Conservation (phyloP, 2,888 invertebrate genomes). For the Lithosia quadra region DNA sequence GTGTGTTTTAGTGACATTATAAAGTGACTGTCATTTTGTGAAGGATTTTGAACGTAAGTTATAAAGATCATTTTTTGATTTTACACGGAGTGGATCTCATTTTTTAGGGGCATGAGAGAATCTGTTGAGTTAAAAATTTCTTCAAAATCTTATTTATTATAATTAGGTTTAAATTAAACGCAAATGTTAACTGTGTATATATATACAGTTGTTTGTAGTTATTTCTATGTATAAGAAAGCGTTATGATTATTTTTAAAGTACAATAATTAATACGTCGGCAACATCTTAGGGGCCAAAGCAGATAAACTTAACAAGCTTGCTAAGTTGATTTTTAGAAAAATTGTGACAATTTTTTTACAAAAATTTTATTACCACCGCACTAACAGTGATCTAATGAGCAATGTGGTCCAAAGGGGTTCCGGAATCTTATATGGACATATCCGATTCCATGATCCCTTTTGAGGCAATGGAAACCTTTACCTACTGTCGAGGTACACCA, state of each 20-base stretch:
- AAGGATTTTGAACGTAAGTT: slow-evolving; percentile 50
- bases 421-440: no score
- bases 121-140: slow-evolving; percentile 16
- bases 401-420: no score
- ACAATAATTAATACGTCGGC: slow-evolving; percentile 30
- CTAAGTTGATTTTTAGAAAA: slow-evolving; percentile 22
- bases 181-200: slow-evolving; percentile 1
- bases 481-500: no score
- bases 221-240: slow-evolving; percentile 7
- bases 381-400: background rate
- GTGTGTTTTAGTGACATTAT: slow-evolving; percentile 25
- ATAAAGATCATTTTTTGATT: slow-evolving; percentile 30
- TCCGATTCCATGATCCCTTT: no score
- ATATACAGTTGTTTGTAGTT: slow-evolving; percentile 11
- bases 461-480: no score
- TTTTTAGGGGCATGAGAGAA: slow-evolving; percentile 32
- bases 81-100: slow-evolving; percentile 45
- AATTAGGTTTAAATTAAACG: slow-evolving; percentile 10
- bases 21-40: slow-evolving; percentile 46
- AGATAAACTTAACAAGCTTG: slow-evolving; percentile 31
- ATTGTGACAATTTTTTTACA: slow-evolving; percentile 5
- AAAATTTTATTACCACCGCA: background rate
- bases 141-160: slow-evolving; percentile 18
- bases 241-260: slow-evolving; percentile 31
- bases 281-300: slow-evolving; percentile 44